Conservation (phyloP, 92 coral and sea anemone species). For the Metridium senile region DNA sequence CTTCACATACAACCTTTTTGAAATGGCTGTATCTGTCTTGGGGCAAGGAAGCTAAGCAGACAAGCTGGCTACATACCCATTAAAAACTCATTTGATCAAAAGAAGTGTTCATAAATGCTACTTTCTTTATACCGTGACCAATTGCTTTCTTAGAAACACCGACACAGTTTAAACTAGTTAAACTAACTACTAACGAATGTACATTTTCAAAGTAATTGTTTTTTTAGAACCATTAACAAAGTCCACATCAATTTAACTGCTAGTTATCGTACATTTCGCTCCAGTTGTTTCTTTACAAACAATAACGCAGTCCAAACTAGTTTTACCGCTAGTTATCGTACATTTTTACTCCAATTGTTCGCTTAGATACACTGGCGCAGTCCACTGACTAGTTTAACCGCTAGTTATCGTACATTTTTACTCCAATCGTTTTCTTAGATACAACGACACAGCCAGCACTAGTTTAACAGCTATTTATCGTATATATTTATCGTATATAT, state of each 20-base stretch:
- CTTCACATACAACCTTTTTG: not conserved
- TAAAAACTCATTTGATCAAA: not conserved
- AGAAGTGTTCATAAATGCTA: not conserved
- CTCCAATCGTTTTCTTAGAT: not conserved
- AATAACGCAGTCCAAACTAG: not conserved
- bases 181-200: too few relatives aligned
- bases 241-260: not conserved
- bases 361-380: not conserved
- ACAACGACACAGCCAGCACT: not conserved
- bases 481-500: too few relatives aligned
- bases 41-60: not conserved
- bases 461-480: not conserved
- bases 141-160: too few relatives aligned
- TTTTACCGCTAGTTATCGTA: not conserved
- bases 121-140: too few relatives aligned
- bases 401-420: too few relatives aligned
- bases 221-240: too few relatives aligned
- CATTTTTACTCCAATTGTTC: not conserved
- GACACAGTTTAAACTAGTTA: too few relatives aligned
- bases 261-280: not conserved
- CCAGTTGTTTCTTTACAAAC: not conserved
- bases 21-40: not conserved
- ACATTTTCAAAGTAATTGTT: too few relatives aligned
- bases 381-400: not conserved
- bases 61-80: not conserved